Percentiles rank a stretch among this genome's conserved stretches.
Conservation (phyloP, 1,140 invertebrate species). For the Apis laboriosa region DNA sequence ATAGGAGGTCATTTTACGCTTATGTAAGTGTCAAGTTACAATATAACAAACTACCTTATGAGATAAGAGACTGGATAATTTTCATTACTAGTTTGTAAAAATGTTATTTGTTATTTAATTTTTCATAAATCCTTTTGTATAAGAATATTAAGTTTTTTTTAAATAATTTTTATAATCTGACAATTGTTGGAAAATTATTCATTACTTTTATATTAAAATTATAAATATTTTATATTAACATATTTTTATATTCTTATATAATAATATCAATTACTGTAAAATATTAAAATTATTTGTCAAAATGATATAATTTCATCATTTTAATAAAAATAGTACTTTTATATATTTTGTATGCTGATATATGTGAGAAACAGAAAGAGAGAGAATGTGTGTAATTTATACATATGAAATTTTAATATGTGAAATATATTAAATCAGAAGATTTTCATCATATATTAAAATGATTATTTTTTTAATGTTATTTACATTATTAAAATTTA, state of each 20-base stretch:
- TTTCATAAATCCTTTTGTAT: not conserved
- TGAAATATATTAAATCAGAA: not conserved
- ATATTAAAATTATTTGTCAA: not conserved
- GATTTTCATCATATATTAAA: not conserved
- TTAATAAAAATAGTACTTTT: not conserved
- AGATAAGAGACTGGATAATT: constrained; percentile 50
- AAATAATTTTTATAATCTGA: not conserved
- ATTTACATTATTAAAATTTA: not conserved
- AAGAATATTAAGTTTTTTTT: not conserved
- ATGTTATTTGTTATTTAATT: not conserved
- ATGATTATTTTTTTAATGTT: not conserved
- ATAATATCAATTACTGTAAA: not conserved
- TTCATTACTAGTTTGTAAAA: constrained; percentile 3
- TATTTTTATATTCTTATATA: not conserved
- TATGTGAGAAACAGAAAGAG: not conserved
- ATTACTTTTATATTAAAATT: not conserved
- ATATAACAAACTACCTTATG: constrained; percentile 45
- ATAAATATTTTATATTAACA: not conserved
- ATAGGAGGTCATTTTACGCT: constrained; percentile 59
- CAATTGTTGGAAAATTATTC: too few relatives aligned
- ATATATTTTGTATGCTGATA: too few relatives aligned
- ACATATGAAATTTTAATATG: not conserved
- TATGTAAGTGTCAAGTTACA: constrained; percentile 57
- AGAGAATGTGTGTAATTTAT: not conserved
- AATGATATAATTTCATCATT: not conserved